A percentile compares a stretch with the other conserved stretches of the same genome.
phyloP scores from a whole-genome alignment of 2,797 vertebrate genomes.

The Tiaroga cobitis region DNA sequence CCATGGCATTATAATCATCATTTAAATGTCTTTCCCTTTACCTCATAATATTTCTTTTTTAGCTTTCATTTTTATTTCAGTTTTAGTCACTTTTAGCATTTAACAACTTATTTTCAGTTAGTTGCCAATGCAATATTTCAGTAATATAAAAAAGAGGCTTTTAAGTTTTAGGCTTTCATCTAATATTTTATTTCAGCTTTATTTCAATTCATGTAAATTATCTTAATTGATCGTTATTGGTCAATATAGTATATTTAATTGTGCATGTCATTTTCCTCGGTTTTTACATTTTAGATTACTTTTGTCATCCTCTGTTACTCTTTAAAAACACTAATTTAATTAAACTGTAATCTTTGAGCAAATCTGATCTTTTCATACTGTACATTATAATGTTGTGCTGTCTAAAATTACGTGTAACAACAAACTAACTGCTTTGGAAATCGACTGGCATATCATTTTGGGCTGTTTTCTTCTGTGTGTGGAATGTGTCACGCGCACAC shows the following conservation, averaged over 20 bases:
- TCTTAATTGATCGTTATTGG: not conserved
- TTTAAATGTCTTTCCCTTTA: not conserved
- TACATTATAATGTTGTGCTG: too few relatives aligned
- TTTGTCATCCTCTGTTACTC: not conserved
- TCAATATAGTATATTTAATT: not conserved
- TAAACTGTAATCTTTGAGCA: too few relatives aligned
- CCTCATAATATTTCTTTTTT: not conserved
- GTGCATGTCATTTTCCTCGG: too few relatives aligned
- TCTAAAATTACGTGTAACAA: too few relatives aligned
- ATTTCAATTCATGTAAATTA: not conserved
- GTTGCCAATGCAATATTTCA: not conserved
- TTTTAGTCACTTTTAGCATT: not conserved
- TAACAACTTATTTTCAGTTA: not conserved
- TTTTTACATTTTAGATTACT: not conserved
- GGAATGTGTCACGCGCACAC: too few relatives aligned
- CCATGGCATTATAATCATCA: not conserved
- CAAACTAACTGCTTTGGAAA: too few relatives aligned
- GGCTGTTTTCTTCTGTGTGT: too few relatives aligned
- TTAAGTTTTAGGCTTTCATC: not conserved
- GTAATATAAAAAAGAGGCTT: not conserved
- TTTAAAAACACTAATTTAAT: not conserved
- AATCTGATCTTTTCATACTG: too few relatives aligned
- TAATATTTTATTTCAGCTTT: not conserved
- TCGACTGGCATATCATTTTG: too few relatives aligned
- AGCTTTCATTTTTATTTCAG: not conserved